Conservation (phyloP, 1,140 invertebrate species). For the Orussus abietinus region DNA sequence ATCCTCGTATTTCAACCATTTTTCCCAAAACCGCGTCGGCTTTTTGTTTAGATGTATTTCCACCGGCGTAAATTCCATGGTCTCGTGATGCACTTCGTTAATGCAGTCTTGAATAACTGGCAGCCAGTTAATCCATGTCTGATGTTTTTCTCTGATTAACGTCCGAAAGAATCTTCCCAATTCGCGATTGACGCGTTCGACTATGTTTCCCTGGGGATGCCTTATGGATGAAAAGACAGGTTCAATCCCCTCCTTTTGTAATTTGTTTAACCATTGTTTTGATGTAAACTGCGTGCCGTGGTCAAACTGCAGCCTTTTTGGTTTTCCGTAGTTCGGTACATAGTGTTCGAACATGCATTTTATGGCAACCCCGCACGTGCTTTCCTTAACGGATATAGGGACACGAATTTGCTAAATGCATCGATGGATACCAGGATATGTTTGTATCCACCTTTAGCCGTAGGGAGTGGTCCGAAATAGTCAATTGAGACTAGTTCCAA, state of each 20-base stretch:
- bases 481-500: too few species aligned
- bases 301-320: too few species aligned
- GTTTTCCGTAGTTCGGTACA: too few species aligned
- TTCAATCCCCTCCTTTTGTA: background rate
- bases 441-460: too few species aligned
- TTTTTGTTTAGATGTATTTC: conserved; percentile 12
- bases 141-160: conserved; percentile 5
- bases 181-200: conserved; percentile 12
- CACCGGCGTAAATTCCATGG: conserved; percentile 9
- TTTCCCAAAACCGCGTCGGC: conserved; percentile 10
- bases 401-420: too few species aligned
- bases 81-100: conserved; percentile 14
- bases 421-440: too few species aligned
- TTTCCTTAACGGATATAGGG: too few species aligned
- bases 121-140: conserved; percentile 8
- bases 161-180: conserved; percentile 13
- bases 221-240: conserved; percentile 9
- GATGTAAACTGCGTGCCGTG: too few species aligned
- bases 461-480: too few species aligned
- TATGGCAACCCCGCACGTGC: too few species aligned
- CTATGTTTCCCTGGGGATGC: conserved; percentile 13
- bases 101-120: conserved; percentile 9
- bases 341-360: too few species aligned
- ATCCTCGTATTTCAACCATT: background rate
- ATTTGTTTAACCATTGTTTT: too few species aligned